Base-by-base conservation (phyloP, 2,113 vertebrate genomes). In the Tachysurus vachellii region DNA sequence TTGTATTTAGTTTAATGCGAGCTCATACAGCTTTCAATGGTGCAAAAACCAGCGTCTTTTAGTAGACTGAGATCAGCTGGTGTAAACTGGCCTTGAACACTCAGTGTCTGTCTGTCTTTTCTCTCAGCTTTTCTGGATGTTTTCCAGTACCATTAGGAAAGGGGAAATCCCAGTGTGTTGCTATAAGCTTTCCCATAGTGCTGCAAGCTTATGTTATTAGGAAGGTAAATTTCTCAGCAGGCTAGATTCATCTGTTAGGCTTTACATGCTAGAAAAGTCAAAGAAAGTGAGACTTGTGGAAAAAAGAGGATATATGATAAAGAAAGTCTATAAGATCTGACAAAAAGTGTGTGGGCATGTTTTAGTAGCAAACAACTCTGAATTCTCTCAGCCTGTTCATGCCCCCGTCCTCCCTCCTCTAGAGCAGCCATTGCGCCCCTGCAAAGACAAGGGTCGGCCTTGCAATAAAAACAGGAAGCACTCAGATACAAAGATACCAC, bases 381-480 rank as follows among this genome's bases (percentile, higher is more conserved):
- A 94, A 94, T 94, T 94, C 92, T 93, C 93, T 96, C 96, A 97
- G 95, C 94, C 95, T 94, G 93, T 95, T 88, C 91, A 95, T 88
- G 93, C 93, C 94, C 95, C 95, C 91, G 92, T 93, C 93, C 94
- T 96, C 95, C 95, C 95, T 94, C 94, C 92, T 95, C 94, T 94
- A 95, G 96, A 93, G 94, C 94, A 95, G 94, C 92, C 92, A 94
- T 93, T 87, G 92, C 91, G 91, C 92, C 93, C 93, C 92, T 90
- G 94, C 94, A 96, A 97, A 97, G 96, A 96, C 94, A 93, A 94
- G 95, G 95, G 96, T 97, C 95, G 94, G 94, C 94, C 92, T 92
- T 73, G n/a, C 94, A 97, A 95, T 96, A 95, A 96, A 97, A 97
- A 97, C 96, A 97, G 97, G 96, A 98, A 97, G 95, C 96, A 94